phyloP scores from a whole-genome alignment of 2,113 vertebrate species.

The Silurus asotus region DNA sequence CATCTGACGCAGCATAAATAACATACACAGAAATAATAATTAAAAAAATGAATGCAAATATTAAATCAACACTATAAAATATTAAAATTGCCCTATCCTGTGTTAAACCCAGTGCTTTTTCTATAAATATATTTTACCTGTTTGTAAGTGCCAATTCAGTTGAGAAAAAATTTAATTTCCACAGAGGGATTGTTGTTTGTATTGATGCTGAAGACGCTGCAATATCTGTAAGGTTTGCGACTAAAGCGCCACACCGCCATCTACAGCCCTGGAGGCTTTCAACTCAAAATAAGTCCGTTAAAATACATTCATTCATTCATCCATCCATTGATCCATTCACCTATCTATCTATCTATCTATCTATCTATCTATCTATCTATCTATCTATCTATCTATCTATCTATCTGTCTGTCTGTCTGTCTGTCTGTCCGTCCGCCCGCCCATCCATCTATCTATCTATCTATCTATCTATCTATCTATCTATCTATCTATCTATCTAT shows the following conservation, averaged over 20 bases:
- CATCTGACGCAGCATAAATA: not conserved
- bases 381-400: no score
- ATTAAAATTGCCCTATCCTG: not conserved
- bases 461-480: no score
- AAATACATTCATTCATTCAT: not conserved
- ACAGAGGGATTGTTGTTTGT: slow-evolving; percentile 51
- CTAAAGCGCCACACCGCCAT: slow-evolving; percentile 22
- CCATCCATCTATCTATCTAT: no score
- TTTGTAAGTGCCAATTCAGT: slow-evolving; percentile 56
- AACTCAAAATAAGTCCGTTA: not conserved
- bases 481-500: no score
- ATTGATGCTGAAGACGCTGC: slow-evolving; percentile 27
- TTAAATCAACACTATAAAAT: no score
- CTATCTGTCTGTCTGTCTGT: no score
- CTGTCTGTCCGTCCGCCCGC: no score
- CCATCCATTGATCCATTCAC: not conserved
- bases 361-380: no score
- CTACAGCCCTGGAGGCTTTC: slow-evolving; percentile 13
- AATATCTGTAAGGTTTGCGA: not conserved
- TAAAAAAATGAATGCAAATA: no score
- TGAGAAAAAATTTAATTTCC: slow-evolving; percentile 60
- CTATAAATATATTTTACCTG: slow-evolving; percentile 59
- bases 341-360: no score
- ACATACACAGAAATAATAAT: not conserved
- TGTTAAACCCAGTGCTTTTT: fast-evolving